Evolutionary conservation across 2,113 vertebrate species (phyloP).

Genomic region (Myocastor coypus): DNA sequence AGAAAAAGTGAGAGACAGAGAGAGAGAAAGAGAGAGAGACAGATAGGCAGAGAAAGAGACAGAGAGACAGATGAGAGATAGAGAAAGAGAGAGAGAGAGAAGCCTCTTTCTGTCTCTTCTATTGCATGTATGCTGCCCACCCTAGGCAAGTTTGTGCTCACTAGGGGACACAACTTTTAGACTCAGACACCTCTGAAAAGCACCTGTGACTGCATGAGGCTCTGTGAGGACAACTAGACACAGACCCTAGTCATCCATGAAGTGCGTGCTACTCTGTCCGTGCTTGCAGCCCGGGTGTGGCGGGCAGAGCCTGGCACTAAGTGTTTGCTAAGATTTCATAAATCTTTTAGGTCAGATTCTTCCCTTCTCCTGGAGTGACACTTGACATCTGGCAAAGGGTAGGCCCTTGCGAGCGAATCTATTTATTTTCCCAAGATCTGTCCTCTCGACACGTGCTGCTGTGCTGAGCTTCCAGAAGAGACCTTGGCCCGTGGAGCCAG

Average conservation of each 20-base stretch:
- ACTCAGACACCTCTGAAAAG: neutral
- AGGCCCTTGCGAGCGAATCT: slow-evolving; percentile 51
- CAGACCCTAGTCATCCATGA: neutral
- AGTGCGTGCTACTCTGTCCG: neutral
- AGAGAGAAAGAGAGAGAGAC: too few species aligned
- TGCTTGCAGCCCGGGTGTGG: neutral
- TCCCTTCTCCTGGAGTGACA: slow-evolving; percentile 42
- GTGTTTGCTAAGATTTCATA: neutral
- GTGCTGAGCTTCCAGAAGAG: neutral
- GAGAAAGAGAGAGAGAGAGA: too few species aligned
- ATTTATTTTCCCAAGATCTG: slow-evolving; percentile 3
- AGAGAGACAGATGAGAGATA: too few species aligned
- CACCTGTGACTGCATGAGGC: neutral
- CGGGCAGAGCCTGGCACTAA: neutral
- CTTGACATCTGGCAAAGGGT: slow-evolving; percentile 35
- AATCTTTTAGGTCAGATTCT: neutral
- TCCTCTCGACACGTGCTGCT: neutral
- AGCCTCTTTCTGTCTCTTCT: too few species aligned
- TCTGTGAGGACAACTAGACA: neutral
- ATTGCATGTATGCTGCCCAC: too few species aligned
- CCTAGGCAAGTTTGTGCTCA: neutral
- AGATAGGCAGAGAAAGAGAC: too few species aligned
- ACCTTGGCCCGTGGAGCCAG: neutral
- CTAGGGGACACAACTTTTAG: neutral
- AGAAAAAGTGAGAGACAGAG: too few species aligned